Conservation (phyloP, 2,113 vertebrate species). For the Psephotus haematonotus region DNA sequence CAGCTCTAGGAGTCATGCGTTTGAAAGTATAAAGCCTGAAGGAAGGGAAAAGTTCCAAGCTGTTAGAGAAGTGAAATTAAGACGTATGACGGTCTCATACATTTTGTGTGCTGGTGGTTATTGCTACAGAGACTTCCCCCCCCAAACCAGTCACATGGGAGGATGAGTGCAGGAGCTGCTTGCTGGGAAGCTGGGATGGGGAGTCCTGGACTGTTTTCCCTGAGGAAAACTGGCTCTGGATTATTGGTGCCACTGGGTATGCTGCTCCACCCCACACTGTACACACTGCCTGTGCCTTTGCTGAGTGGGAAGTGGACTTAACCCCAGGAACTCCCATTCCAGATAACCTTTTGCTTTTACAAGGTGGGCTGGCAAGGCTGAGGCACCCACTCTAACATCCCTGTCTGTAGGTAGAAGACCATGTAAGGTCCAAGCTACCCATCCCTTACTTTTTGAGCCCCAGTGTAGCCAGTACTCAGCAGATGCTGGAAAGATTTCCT, state of each 20-base stretch:
- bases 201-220: neutral
- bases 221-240: neutral
- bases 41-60: neutral
- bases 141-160: accelerated
- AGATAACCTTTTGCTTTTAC: neutral
- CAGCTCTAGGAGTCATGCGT: neutral
- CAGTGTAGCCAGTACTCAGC: neutral
- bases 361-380: neutral
- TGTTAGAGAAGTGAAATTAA: neutral
- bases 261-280: constrained; percentile 18
- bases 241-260: neutral
- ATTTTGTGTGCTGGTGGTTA: neutral
- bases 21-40: neutral
- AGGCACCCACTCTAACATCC: neutral
- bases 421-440: neutral
- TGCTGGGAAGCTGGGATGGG: neutral
- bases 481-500: neutral
- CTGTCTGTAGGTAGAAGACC: neutral
- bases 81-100: accelerated
- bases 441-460: neutral
- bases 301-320: neutral
- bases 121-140: neutral
- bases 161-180: neutral
- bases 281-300: neutral
- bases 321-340: neutral